Evolutionary conservation across 2,113 vertebrate genomes (phyloP).

Genomic region (Prionailurus bengalensis): DNA sequence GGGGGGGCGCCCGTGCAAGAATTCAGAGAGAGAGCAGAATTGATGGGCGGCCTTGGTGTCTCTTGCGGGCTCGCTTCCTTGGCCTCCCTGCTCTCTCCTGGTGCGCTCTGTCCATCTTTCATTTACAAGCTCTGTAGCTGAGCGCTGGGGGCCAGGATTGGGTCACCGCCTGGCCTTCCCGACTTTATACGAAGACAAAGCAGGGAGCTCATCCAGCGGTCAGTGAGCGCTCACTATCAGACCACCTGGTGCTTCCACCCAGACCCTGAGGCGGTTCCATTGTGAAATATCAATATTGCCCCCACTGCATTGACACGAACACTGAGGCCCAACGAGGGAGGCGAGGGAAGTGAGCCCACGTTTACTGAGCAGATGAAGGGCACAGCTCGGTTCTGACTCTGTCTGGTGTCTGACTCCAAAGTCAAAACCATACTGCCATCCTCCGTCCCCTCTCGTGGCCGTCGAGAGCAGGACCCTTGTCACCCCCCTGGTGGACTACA

Average conservation of each 20-base stretch:
- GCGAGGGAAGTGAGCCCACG: accelerated
- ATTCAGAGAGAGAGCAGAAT: accelerated
- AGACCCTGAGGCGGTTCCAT: accelerated
- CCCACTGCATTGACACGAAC: accelerated
- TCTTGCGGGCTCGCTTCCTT: accelerated
- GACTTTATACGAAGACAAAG: not conserved
- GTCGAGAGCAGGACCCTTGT: not conserved
- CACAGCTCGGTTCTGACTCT: not conserved
- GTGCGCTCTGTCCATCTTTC: not conserved
- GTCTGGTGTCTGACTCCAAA: not conserved
- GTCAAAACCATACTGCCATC: too few relatives aligned
- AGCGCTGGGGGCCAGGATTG: not conserved
- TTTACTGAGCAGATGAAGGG: not conserved
- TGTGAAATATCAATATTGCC: not conserved
- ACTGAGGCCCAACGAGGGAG: accelerated
- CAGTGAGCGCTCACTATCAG: not conserved
- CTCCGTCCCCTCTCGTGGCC: accelerated
- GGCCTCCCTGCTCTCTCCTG: accelerated
- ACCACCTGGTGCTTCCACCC: too few relatives aligned
- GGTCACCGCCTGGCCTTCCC: not conserved
- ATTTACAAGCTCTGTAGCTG: not conserved
- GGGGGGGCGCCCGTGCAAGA: not conserved
- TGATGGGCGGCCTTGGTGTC: not conserved
- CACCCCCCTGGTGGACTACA: too few relatives aligned
- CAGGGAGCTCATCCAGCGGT: accelerated